Base-by-base conservation (phyloP, 2,888 invertebrate genomes). In the Heliconius charithonia region DNA sequence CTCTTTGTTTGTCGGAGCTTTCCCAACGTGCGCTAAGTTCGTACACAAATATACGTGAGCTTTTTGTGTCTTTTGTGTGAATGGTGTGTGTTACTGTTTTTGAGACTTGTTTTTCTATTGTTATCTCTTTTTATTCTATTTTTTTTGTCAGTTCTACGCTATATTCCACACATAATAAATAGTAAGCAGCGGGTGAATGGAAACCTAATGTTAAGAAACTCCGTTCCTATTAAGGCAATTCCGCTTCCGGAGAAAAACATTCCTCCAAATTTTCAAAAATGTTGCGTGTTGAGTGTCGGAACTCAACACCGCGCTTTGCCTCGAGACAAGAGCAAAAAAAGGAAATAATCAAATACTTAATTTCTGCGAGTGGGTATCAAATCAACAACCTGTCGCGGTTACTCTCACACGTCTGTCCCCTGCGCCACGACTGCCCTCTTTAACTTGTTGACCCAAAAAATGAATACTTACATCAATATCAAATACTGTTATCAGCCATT, bases 1-100 rank as follows among this genome's bases (percentile, higher is more conserved):
- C 87, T 87, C 88, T 89, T 88, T 90, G 87, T 88, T 86, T 84
- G 83, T 79, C 81, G 81, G 84, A 87, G 90, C 90, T 89, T 90
- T 90, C 85, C 85, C 87, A 88, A 87, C 87, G 87, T 85, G 87
- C 84, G 87, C 86, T 91, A 91, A 92, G 90, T 90, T 91, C 88
- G 86, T 89, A 81, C 82, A 83, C 72, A 67, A 78, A 78, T 74
- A 62, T 51, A 19, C 19, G 51, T 25, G 19, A 12, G 7, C 41
- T 41, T 27, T 67, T 73, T 78, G 25, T 74, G 41, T 41, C 69
- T 67, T 74, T 73, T 59, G n/a, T 45, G 41, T 59, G 41, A 77
- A 56, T 22, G 73, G 41, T 45, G 27, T 65, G 65, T 27, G 32
- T 37, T 25, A 32, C 51, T n/a, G 32, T 29, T 59, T 56, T 45